Evolutionary conservation across 2,797 vertebrate species (phyloP).

Genomic region (Chaetodon trifasciatus): DNA sequence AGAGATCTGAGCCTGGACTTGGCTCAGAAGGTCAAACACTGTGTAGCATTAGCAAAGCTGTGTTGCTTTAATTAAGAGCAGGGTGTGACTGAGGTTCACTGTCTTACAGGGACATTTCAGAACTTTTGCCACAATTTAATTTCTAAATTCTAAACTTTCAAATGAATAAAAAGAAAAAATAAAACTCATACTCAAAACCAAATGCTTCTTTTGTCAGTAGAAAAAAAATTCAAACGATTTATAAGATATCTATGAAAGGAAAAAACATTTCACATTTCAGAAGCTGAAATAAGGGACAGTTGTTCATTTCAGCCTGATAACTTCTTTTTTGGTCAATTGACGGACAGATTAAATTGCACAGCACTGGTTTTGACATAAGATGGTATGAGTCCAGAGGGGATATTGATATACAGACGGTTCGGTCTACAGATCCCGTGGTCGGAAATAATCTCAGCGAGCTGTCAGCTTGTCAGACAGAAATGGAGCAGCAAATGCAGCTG

Average conservation of each 20-base stretch:
- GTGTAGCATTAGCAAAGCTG: slow-evolving; percentile 18
- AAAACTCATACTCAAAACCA: neutral
- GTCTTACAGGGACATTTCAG: neutral
- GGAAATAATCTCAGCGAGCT: slow-evolving; percentile 54
- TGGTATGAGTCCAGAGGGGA: slow-evolving; percentile 45
- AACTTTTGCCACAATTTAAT: neutral
- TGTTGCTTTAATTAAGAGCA: slow-evolving; percentile 49
- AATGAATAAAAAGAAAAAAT: neutral
- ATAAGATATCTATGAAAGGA: too few species aligned
- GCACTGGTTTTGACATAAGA: slow-evolving; percentile 31
- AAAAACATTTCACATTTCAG: slow-evolving; percentile 3
- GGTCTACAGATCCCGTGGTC: slow-evolving; percentile 39
- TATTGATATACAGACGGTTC: slow-evolving; percentile 40
- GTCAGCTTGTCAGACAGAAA: slow-evolving; percentile 50
- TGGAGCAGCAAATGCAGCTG: slow-evolving; percentile 39
- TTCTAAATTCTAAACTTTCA: neutral
- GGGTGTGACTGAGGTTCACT: neutral
- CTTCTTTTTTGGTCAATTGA: slow-evolving; percentile 10
- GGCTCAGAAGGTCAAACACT: slow-evolving; percentile 52
- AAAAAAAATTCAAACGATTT: neutral
- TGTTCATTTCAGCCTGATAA: slow-evolving; percentile 11
- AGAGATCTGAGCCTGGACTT: slow-evolving; percentile 27
- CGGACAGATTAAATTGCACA: slow-evolving; percentile 38
- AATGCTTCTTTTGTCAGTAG: neutral
- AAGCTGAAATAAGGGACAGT: neutral